phyloP scores from a whole-genome alignment of 1,140 invertebrate genomes.

The Eubasilissa regina region DNA sequence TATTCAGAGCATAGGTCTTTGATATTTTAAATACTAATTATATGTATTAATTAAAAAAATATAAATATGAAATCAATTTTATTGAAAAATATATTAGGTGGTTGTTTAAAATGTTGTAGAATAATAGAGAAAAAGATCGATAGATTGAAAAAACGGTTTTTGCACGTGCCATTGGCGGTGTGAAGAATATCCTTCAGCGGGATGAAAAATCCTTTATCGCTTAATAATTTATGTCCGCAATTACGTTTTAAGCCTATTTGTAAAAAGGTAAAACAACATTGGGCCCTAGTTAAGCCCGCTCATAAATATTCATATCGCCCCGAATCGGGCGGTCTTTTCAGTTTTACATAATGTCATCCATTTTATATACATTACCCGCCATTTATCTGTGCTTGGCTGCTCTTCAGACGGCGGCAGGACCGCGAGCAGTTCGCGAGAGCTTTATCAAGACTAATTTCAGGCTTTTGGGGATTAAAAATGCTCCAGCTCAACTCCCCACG shows the following conservation, averaged over 20 bases:
- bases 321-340: conserved; percentile 55
- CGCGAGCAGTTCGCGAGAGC: conserved; percentile 46
- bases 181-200: conserved; percentile 31
- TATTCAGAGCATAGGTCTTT: no score
- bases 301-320: conserved; percentile 60
- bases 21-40: no score
- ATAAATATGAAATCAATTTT: no score
- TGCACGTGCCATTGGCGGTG: conserved; percentile 29
- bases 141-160: not conserved
- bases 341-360: conserved; percentile 60
- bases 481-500: not conserved
- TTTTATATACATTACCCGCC: conserved; percentile 60
- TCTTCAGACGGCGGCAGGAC: conserved; percentile 35
- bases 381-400: conserved; percentile 51
- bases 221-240: conserved; percentile 60
- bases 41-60: no score
- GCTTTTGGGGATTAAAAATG: conserved; percentile 56
- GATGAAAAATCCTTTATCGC: conserved; percentile 56
- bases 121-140: not conserved
- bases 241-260: conserved; percentile 59
- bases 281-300: conserved; percentile 52
- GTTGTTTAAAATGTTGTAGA: no score
- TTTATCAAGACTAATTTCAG: conserved; percentile 54
- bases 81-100: no score
- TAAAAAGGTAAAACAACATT: conserved; percentile 60